A percentile compares a stretch with the other conserved stretches of the same genome.
phyloP scores from a whole-genome alignment of 2,888 invertebrate genomes.

The Timema cristinae region DNA sequence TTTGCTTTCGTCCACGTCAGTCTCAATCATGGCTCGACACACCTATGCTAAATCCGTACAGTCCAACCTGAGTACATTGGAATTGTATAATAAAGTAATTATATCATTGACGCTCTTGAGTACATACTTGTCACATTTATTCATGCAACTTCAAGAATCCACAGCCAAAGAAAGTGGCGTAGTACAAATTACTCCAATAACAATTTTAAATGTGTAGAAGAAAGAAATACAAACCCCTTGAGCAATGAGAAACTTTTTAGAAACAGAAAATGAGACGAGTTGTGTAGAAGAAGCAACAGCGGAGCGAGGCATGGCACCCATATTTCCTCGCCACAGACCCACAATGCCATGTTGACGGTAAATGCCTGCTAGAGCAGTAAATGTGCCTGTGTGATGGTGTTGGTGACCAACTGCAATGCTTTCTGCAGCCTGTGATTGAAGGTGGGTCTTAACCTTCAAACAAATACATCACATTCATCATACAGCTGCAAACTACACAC shows the following conservation, averaged over 20 bases:
- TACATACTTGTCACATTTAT: too few relatives aligned
- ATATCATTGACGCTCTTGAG: too few relatives aligned
- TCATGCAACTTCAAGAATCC: too few relatives aligned
- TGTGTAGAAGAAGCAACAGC: constrained; percentile 80
- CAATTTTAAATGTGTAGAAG: too few relatives aligned
- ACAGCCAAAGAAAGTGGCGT: too few relatives aligned
- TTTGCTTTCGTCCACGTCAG: too few relatives aligned
- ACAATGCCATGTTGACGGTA: constrained; percentile 45
- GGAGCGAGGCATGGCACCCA: constrained; percentile 67
- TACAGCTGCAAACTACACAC: background rate
- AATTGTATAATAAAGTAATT: too few relatives aligned
- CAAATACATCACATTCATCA: background rate
- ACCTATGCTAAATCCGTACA: too few relatives aligned
- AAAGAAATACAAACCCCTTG: constrained; percentile 20
- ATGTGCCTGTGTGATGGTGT: constrained; percentile 72
- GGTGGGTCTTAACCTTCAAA: constrained; percentile 67
- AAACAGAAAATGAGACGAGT: constrained; percentile 73
- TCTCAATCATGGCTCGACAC: too few relatives aligned
- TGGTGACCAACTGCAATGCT: constrained; percentile 86
- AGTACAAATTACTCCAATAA: too few relatives aligned
- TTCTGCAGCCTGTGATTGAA: constrained; percentile 67
- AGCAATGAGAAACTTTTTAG: constrained; percentile 53
- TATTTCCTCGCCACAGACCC: constrained; percentile 78
- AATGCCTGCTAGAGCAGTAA: constrained; percentile 54
- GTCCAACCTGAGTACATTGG: too few relatives aligned